Conservation (phyloP, 1,140 invertebrate species). For the Globodera ellingtonae region DNA sequence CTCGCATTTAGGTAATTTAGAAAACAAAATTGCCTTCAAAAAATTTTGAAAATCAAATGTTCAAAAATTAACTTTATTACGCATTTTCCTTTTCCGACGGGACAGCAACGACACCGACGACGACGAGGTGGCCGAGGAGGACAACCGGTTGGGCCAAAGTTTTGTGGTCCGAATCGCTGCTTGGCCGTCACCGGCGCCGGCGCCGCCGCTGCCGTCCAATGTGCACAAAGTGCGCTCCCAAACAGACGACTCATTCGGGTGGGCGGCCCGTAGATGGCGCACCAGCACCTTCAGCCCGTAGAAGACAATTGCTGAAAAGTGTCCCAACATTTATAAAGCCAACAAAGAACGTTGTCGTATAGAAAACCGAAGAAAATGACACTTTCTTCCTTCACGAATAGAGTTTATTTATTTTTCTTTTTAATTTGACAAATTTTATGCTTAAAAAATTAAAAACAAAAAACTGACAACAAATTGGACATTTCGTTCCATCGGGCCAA, state of each 20-base stretch:
- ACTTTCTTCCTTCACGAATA: too few species aligned
- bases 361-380: not conserved
- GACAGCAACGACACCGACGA: too few species aligned
- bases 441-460: not conserved
- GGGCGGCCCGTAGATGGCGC: conserved; percentile 37
- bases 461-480: conserved; percentile 45
- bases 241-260: conserved; percentile 33
- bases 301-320: conserved; percentile 39
- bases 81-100: too few species aligned
- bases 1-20: too few species aligned
- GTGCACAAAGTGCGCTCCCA: conserved; percentile 25
- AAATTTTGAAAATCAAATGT: too few species aligned
- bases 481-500: conserved; percentile 38
- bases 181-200: not conserved
- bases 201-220: not conserved
- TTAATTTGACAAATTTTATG: conserved; percentile 1
- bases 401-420: too few species aligned
- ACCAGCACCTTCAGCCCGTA: conserved; percentile 35
- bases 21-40: too few species aligned
- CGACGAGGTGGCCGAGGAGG: not conserved
- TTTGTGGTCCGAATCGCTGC: not conserved
- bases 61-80: too few species aligned
- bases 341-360: too few species aligned
- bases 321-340: not conserved
- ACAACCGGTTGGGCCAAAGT: not conserved